These are phyloP conservation scores for Pseudorasbora parva DNA, from an alignment of 2,113 vertebrate genomes.

Conservation along the genomic window DNA sequence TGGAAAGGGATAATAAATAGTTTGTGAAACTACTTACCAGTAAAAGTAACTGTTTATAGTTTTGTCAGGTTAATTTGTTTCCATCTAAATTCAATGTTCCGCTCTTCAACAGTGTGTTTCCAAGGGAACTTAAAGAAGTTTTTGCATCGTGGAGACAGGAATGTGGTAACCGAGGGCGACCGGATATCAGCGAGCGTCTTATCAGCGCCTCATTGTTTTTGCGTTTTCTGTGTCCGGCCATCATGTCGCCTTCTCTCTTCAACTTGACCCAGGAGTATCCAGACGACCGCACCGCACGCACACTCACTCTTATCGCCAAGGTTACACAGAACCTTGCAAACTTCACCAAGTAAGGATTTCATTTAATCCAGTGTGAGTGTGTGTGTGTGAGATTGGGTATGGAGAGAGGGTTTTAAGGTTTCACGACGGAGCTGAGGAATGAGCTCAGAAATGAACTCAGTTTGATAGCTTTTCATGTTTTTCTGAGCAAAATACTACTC, in stretches of 20 bases:
- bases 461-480: constrained; percentile 1
- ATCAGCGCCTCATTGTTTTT: constrained; percentile 97
- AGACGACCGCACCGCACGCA: constrained; percentile 94
- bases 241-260: constrained; percentile 99
- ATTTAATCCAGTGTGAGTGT: background rate
- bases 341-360: constrained; percentile 89
- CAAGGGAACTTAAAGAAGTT: constrained; percentile 95
- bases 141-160: constrained; percentile 97
- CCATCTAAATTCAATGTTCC: background rate
- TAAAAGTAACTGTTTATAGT: background rate
- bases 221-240: constrained; percentile 95
- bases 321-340: constrained; percentile 99
- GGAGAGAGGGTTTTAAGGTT: background rate
- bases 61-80: background rate
- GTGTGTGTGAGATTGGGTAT: background rate
- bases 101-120: constrained; percentile 85
- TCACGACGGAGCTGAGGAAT: background rate
- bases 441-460: background rate
- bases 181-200: constrained; percentile 95
- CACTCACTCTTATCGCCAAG: constrained; percentile 97
- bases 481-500: background rate
- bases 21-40: background rate
- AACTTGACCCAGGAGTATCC: constrained; percentile 97
- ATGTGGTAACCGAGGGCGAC: constrained; percentile 93
- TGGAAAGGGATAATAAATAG: background rate